Evolutionary conservation across 2,113 vertebrate genomes (phyloP).

Genomic region (Salvelinus namaycush): DNA sequence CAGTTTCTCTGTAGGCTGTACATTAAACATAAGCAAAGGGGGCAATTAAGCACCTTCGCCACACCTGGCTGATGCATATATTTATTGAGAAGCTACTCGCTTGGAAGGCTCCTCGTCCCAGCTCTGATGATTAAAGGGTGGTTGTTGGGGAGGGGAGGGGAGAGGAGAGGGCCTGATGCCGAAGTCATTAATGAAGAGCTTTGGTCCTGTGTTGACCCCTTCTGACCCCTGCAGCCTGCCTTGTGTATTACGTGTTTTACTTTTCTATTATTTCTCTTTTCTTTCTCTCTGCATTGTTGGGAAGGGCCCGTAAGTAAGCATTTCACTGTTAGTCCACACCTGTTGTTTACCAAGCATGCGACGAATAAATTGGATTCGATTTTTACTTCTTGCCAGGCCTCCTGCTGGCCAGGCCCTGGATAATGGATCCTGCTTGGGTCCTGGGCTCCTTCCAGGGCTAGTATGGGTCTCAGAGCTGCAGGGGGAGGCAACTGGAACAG

Average conservation of each 20-base stretch:
- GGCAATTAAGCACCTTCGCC: conserved; percentile 75
- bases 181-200: conserved; percentile 41
- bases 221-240: background rate
- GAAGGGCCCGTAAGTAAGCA: too few species aligned
- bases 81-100: conserved; percentile 59
- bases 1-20: conserved; percentile 54
- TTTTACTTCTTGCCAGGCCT: too few species aligned
- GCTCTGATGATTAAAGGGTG: conserved; percentile 13
- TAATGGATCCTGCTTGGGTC: background rate
- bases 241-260: too few species aligned
- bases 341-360: too few species aligned
- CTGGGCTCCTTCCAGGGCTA: too few species aligned
- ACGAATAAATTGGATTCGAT: too few species aligned
- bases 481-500: too few species aligned
- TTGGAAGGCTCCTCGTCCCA: conserved; percentile 29
- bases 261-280: too few species aligned
- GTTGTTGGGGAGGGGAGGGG: conserved; percentile 20
- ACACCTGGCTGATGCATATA: conserved; percentile 77
- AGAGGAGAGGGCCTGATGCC: conserved; percentile 9
- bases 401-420: background rate
- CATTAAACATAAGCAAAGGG: conserved; percentile 81
- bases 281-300: too few species aligned
- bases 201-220: conserved; percentile 40
- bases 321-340: too few species aligned
- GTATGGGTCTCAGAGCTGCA: too few species aligned